phyloP scores from a whole-genome alignment of 1,140 invertebrate genomes.

The Neotoxoptera formosana region DNA sequence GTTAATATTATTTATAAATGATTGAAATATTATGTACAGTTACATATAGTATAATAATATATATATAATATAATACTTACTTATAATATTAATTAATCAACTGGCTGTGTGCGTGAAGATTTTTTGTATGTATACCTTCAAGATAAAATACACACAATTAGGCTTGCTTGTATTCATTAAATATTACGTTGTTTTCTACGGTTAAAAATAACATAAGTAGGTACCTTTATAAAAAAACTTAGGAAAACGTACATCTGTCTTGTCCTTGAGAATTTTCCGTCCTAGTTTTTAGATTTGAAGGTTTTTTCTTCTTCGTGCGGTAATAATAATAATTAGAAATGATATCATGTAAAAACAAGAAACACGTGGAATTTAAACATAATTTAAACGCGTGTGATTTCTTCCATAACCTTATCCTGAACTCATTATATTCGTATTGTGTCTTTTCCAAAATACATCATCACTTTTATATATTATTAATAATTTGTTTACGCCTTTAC shows the following conservation, averaged over 20 bases:
- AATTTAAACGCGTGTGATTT: conserved; percentile 37
- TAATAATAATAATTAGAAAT: conserved; percentile 33
- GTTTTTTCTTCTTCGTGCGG: background rate
- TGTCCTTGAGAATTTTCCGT: conserved; percentile 43
- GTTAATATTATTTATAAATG: background rate
- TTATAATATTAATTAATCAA: background rate
- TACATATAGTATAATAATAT: background rate
- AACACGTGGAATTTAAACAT: conserved; percentile 37
- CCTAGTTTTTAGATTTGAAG: conserved; percentile 30
- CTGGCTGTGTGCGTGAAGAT: background rate
- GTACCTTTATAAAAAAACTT: background rate
- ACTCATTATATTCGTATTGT: conserved; percentile 12
- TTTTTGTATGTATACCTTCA: background rate
- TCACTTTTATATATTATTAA: background rate
- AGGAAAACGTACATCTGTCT: background rate
- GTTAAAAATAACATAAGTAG: background rate
- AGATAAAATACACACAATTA: conserved; percentile 2
- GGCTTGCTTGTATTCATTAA: background rate
- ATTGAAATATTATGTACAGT: background rate
- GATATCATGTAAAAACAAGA: conserved; percentile 35
- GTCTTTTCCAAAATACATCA: conserved; percentile 13
- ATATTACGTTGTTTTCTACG: background rate
- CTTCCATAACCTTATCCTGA: conserved; percentile 33
- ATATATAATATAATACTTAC: background rate
- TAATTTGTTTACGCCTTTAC: background rate